Conservation (phyloP, 2,888 invertebrate species). For the Heliconius sara region DNA sequence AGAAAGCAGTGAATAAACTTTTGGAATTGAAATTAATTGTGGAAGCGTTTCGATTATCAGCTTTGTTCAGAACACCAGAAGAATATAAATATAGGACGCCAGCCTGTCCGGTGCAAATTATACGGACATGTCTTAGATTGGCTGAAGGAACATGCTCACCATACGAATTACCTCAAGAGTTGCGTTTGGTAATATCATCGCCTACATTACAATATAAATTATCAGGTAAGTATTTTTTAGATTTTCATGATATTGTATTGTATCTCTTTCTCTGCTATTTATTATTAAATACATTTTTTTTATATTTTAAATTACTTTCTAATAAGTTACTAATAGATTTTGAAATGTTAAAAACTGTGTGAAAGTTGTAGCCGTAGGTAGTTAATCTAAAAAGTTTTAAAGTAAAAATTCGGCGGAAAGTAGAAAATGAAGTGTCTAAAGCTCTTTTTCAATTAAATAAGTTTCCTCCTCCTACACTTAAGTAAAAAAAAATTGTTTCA, state of each 20-base stretch:
- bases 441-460: too few species aligned
- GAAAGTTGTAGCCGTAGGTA: too few species aligned
- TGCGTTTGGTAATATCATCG: constrained; percentile 83
- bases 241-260: neutral
- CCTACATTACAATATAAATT: constrained; percentile 69
- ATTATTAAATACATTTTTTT: too few species aligned
- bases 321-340: too few species aligned
- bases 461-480: too few species aligned
- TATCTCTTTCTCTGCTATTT: too few species aligned
- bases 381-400: too few species aligned
- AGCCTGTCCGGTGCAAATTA: constrained; percentile 81
- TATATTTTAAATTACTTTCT: too few species aligned
- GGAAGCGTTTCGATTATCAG: constrained; percentile 84
- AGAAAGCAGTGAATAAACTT: constrained; percentile 79
- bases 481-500: constrained; percentile 59
- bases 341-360: too few species aligned
- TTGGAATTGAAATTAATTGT: constrained; percentile 84
- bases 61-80: constrained; percentile 79
- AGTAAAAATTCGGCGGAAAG: too few species aligned
- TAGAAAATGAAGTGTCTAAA: too few species aligned
- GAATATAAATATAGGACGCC: constrained; percentile 69
- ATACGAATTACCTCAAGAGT: constrained; percentile 86
- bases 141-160: constrained; percentile 86
- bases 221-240: constrained; percentile 61
- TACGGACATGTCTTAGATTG: constrained; percentile 85